Evolutionary conservation across 2,888 invertebrate species (phyloP), one percentile per base, ranked within the genome.

Genomic region (Ichneumoninae sp.): DNA sequence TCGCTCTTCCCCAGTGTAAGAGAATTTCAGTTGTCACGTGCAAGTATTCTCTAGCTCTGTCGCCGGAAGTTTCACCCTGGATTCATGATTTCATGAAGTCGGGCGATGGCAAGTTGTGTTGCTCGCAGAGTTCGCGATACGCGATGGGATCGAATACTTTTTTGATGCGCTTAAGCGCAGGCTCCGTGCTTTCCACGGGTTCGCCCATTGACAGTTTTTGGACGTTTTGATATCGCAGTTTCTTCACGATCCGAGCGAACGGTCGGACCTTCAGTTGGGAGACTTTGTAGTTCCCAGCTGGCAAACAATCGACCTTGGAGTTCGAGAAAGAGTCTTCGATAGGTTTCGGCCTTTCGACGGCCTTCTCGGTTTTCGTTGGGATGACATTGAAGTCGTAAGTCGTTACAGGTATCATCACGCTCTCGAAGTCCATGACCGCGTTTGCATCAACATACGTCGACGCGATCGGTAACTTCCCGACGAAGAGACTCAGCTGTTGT

Each of bases 171-270:
- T 70, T 83, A 16, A 6, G 3, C 8, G 16, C 19, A 0, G 7
- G 16, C 19, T 63, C 13, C 1, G n/a, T 5, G 10, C 33, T n/a
- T 7, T n/a, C 50, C 10, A n/a, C 2, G 10, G 3, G 0, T 7
- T 40, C n/a, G 30, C 47, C 22, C 2, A 75, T 75, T 50, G 54
- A 44, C 10, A 40, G 40, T 44, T 86, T 76, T 0, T 47, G 13
- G 4, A 13, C 57, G 33, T 36, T 50, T 16, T 26, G 30, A n/a
- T 16, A 30, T 33, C n/a, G 30, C 30, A 22, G 26, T 57, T 71
- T 71, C 47, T 85, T 22, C n/a, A 44, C 30, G 13, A n/a, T 54
- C 47, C 71, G 16, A 1, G 82, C 44, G 44, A 71, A 26, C 22
- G 79, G 71, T 63, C 40, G 57, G 13, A 66, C 66, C 8, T 63